These are phyloP conservation scores for Harpegnathos saltator DNA, from an alignment of 1,140 invertebrate species.

Conservation along the genomic window DNA sequence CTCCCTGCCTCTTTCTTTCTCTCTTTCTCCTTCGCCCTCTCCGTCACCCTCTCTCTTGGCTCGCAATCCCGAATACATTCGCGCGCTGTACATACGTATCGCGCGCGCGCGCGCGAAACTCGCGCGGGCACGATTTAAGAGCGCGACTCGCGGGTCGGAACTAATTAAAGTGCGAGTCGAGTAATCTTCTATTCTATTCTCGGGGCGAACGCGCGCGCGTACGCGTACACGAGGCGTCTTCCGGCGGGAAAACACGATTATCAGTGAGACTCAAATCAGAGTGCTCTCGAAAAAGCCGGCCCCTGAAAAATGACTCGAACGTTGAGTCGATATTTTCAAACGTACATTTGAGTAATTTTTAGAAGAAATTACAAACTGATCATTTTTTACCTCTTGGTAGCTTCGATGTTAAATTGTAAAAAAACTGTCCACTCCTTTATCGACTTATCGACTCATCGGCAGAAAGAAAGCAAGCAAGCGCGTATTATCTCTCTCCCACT, in stretches of 20 bases:
- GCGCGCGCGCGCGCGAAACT: slow-evolving; percentile 21
- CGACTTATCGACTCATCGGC: slow-evolving; percentile 5
- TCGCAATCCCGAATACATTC: slow-evolving; percentile 17
- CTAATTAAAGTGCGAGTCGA: slow-evolving; percentile 61
- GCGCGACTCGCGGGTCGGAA: slow-evolving; percentile 41
- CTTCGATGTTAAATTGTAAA: too few species aligned
- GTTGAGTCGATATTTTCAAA: too few species aligned
- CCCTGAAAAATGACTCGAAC: slow-evolving; percentile 33
- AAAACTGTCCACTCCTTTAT: background rate
- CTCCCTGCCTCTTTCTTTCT: slow-evolving; percentile 35
- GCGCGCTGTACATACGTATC: slow-evolving; percentile 19
- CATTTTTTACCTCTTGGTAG: too few species aligned
- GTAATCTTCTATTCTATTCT: slow-evolving; percentile 17
- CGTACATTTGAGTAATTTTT: too few species aligned
- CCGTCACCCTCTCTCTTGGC: background rate
- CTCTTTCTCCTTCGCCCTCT: background rate
- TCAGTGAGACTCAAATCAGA: slow-evolving; percentile 51
- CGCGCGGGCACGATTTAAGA: slow-evolving; percentile 48
- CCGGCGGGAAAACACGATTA: slow-evolving; percentile 18
- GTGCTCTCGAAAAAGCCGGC: slow-evolving; percentile 8
- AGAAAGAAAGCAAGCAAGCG: background rate
- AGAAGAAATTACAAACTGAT: too few species aligned
- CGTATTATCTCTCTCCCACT: background rate
- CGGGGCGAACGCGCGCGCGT: background rate
- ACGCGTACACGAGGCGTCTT: slow-evolving; percentile 1